Evolutionary conservation across 2,113 vertebrate species (phyloP).

Genomic region (Solea solea): DNA sequence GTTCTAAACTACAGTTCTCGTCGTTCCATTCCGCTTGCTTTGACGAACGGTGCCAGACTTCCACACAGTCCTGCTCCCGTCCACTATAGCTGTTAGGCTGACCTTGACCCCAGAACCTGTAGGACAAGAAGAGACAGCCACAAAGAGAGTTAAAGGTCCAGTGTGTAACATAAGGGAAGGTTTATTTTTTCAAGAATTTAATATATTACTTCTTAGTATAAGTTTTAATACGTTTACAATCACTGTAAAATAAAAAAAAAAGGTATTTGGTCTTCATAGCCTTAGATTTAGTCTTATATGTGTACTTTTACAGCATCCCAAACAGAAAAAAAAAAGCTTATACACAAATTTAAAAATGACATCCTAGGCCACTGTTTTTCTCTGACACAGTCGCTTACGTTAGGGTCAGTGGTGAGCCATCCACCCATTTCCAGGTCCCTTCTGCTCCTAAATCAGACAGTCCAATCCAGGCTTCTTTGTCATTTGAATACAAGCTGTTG

Average conservation of each 20-base stretch:
- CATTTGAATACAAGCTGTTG: constrained; percentile 38
- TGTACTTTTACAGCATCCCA: too few relatives aligned
- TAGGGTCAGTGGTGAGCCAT: constrained; percentile 47
- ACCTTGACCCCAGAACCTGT: constrained; percentile 63
- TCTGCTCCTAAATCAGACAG: constrained; percentile 60
- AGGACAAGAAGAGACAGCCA: not conserved
- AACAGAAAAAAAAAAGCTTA: too few relatives aligned
- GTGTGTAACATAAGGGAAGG: not conserved
- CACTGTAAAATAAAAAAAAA: too few relatives aligned
- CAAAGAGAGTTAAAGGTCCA: not conserved
- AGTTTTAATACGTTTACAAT: too few relatives aligned
- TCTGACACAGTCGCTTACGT: constrained; percentile 34
- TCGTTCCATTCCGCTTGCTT: constrained; percentile 61
- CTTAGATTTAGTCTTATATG: too few relatives aligned
- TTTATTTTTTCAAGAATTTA: not conserved
- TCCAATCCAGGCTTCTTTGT: constrained; percentile 72
- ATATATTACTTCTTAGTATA: too few relatives aligned
- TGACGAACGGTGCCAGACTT: constrained; percentile 51
- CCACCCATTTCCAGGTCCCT: constrained; percentile 68
- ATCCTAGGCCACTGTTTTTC: too few relatives aligned
- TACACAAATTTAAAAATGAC: too few relatives aligned
- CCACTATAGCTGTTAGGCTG: constrained; percentile 71
- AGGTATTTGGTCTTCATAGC: too few relatives aligned
- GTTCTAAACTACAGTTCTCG: constrained; percentile 48
- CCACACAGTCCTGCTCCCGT: constrained; percentile 71